Evolutionary conservation across 23 tunicate species (phyloP).

Genomic region (Oikopleura albicans): DNA sequence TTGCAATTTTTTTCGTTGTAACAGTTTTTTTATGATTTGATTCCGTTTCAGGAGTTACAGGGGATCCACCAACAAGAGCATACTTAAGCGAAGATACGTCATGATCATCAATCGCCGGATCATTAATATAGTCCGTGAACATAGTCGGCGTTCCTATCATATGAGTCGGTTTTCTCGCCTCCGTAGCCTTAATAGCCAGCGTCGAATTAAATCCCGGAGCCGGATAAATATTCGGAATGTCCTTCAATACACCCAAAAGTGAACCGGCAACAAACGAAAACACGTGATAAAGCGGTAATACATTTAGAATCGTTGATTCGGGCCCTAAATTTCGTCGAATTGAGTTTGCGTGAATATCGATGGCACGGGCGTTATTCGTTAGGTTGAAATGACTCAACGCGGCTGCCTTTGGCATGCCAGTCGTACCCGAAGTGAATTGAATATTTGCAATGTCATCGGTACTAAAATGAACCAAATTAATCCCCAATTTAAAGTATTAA

Average conservation of each 20-base stretch:
- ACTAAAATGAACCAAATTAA: too few species aligned
- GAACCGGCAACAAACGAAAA: constrained; percentile 9
- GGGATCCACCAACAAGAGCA: constrained; percentile 8
- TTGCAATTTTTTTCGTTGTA: too few species aligned
- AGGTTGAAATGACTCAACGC: not conserved
- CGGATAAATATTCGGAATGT: constrained; percentile 12
- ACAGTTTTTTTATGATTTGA: too few species aligned
- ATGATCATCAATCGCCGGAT: not conserved
- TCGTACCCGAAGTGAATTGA: constrained; percentile 8
- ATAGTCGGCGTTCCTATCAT: constrained; percentile 3
- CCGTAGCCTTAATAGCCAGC: not conserved
- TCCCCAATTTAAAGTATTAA: too few species aligned
- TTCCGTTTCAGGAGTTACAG: constrained; percentile 7
- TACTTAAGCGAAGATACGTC: not conserved
- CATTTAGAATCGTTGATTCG: not conserved
- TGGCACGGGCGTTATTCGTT: not conserved
- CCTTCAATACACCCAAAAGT: not conserved
- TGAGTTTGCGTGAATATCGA: not conserved
- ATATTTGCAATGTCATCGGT: not conserved
- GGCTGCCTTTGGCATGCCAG: constrained; percentile 16
- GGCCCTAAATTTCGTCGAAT: not conserved
- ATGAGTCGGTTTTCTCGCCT: not conserved
- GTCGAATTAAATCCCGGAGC: constrained; percentile 11
- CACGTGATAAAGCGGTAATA: constrained; percentile 1
- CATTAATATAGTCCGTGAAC: not conserved